Percentiles rank a stretch among this genome's conserved stretches.
Conservation (phyloP, 2,797 vertebrate species). For the Sebastes nivosus region DNA sequence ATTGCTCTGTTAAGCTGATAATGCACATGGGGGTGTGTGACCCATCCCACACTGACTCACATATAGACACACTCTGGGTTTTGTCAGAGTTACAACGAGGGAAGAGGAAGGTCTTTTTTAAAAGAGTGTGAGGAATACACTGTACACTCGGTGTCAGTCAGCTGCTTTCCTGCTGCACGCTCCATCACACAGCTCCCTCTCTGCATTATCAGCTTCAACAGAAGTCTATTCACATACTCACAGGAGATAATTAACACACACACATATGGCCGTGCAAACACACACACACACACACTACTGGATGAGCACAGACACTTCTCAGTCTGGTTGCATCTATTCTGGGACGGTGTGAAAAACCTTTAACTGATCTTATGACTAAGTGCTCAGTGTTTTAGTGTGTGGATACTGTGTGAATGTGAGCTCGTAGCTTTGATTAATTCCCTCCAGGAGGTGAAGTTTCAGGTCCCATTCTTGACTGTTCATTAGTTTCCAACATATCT, state of each 20-base stretch:
- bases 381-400: slow-evolving; percentile 20
- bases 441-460: not conserved
- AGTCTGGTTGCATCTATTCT: slow-evolving; percentile 56
- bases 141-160: slow-evolving; percentile 42
- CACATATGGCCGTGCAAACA: not conserved
- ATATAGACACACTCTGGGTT: not conserved
- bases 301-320: slow-evolving; percentile 53
- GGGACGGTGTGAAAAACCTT: slow-evolving; percentile 55
- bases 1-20: slow-evolving; percentile 16
- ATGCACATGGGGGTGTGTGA: not conserved
- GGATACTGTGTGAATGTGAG: slow-evolving; percentile 13
- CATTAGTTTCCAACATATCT: not conserved
- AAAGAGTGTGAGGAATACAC: slow-evolving; percentile 2
- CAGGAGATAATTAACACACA: slow-evolving; percentile 35
- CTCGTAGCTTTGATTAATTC: not conserved
- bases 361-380: slow-evolving; percentile 62
- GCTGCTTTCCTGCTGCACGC: slow-evolving; percentile 50
- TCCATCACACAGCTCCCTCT: slow-evolving; percentile 46
- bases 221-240: slow-evolving; percentile 53
- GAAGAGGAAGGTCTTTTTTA: slow-evolving; percentile 8
- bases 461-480: not conserved
- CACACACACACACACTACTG: not conserved
- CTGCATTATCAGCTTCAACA: slow-evolving; percentile 44
- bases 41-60: not conserved
- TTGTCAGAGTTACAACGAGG: slow-evolving; percentile 15